Conservation (phyloP, 2,888 invertebrate genomes). For the Calliphora vomitoria region DNA sequence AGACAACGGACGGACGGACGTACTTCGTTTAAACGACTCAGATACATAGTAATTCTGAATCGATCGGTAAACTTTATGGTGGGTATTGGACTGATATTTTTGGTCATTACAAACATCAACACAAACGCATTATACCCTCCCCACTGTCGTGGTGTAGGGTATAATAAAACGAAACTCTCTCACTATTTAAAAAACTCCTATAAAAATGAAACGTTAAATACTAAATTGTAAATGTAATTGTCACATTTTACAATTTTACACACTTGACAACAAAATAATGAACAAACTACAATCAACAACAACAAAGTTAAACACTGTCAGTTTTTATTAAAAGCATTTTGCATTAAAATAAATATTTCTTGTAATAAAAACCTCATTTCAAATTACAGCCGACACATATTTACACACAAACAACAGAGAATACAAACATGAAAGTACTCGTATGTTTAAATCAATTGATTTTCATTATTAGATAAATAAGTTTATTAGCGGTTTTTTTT, state of each 20-base stretch:
- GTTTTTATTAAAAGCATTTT: slow-evolving; percentile 37
- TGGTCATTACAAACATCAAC: no score
- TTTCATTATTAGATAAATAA: not conserved
- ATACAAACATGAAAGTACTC: no score
- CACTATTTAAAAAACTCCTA: slow-evolving; percentile 4
- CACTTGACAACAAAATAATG: slow-evolving; percentile 40
- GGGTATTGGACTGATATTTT: no score
- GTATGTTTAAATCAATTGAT: not conserved
- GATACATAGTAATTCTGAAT: no score
- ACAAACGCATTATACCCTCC: no score
- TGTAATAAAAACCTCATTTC: slow-evolving; percentile 39
- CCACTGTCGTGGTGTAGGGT: no score
- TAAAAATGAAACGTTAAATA: slow-evolving; percentile 30
- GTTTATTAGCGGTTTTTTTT: slow-evolving; percentile 30
- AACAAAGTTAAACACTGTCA: slow-evolving; percentile 7
- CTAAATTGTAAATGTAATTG: slow-evolving; percentile 36
- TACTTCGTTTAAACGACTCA: no score
- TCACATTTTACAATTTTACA: slow-evolving; percentile 37
- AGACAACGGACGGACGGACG: no score
- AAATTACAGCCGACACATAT: not conserved
- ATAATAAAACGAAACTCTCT: not conserved
- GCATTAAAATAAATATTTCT: slow-evolving; percentile 45
- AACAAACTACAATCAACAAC: slow-evolving; percentile 18
- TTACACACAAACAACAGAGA: not conserved
- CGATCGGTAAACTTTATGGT: no score